Evolutionary conservation across 2,888 invertebrate genomes (phyloP), one percentile per base, ranked within the genome.

Genomic region (Caenorhabditis zanzibari): DNA sequence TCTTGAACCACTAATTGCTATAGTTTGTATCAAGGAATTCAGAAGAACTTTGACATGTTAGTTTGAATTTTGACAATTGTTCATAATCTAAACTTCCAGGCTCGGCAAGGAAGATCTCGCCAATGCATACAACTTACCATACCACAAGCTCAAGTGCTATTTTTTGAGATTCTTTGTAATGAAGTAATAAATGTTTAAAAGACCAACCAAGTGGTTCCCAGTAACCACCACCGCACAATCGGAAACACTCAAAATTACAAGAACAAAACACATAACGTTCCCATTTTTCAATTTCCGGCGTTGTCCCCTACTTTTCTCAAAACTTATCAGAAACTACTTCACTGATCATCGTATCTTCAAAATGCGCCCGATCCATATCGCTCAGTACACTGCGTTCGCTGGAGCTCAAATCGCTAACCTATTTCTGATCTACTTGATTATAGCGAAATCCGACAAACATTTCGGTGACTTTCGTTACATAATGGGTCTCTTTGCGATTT

Each of bases 391-490:
- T 10, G 68, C 69, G 0, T 76, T 69, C 12, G 14, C 49, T 26
- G 68, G 76, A 49, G 59, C 69, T 10, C 76, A 76, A 16, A 22
- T 75, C 10, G 28, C 47, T 0, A 75, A 75, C 22, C 35, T 56
- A 0, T 16, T 56, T 22, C 35, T 75, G 12, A n/a, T 75, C 41
- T 28, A 28, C 63, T 24, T 75, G 5, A 63, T 75, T 1, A 66
- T 64, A 19, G 58, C 66, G 4, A 56, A 47, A 35, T 52, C 74
- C 9, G 58, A 75, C 32, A 64, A 47, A 14, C 56, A 32, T 2
- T 68, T 75, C 19, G 75, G 75, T 19, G 59, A 59, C 28, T 79
- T 71, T 22, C 71, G 79, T 2, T 47, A 79, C 54, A 54, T 79
- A 0, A 71, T 79, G 69, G 19, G 35, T 0, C 19, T 54, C 6